These are phyloP conservation scores for Nasonia vitripennis DNA, from an alignment of 1,140 invertebrate genomes.

Conservation along the genomic window DNA sequence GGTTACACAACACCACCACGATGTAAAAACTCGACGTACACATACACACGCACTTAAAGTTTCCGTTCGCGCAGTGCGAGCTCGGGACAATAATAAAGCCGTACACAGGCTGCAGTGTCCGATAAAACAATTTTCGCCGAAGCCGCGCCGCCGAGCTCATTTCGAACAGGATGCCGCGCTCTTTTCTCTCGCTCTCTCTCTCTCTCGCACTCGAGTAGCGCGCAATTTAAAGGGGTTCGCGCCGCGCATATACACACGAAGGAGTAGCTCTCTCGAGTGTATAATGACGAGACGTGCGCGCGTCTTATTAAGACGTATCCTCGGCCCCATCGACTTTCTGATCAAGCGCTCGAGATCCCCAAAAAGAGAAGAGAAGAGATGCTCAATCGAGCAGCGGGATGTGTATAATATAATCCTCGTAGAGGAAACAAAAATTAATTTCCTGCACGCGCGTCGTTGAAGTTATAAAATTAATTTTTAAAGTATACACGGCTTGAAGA, in stretches of 20 bases:
- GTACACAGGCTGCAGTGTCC: too few species aligned
- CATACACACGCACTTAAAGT: too few species aligned
- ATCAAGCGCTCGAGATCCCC: neutral
- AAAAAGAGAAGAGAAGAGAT: neutral
- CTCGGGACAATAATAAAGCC: too few species aligned
- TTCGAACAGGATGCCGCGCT: conserved; percentile 4
- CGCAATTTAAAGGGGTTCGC: conserved; percentile 5
- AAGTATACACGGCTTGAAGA: neutral
- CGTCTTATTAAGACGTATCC: conserved; percentile 14
- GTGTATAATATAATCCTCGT: neutral
- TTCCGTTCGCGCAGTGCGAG: too few species aligned
- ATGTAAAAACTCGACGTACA: too few species aligned
- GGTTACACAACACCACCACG: too few species aligned
- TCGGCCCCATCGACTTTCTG: neutral
- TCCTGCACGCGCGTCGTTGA: neutral
- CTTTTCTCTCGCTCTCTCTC: neutral
- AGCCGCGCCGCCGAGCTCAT: neutral
- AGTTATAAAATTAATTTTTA: neutral
- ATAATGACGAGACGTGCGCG: neutral
- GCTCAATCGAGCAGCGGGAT: neutral
- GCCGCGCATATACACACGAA: too few species aligned
- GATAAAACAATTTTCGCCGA: conserved; percentile 1
- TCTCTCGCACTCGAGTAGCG: neutral
- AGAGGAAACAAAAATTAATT: neutral
- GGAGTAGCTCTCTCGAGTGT: too few species aligned